Conservation (phyloP, 2,113 vertebrate genomes). For the Apeltes quadracus region DNA sequence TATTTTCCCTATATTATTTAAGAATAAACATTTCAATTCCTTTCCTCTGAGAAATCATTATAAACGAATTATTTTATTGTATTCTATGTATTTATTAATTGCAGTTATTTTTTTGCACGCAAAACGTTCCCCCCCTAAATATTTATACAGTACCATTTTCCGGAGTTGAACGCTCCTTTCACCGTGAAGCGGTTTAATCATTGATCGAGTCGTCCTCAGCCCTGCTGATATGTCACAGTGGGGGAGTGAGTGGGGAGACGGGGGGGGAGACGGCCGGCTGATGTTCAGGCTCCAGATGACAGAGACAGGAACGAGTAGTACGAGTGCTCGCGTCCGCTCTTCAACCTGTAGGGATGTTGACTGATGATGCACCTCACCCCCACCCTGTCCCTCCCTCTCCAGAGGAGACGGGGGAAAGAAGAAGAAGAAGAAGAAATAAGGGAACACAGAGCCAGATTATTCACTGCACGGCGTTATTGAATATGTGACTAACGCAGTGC, state of each 20-base stretch:
- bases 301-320: slow-evolving; percentile 54
- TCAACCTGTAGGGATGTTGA: slow-evolving; percentile 71
- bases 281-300: slow-evolving; percentile 48
- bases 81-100: no score
- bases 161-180: slow-evolving; percentile 10
- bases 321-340: slow-evolving; percentile 61
- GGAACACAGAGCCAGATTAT: slow-evolving; percentile 77
- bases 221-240: slow-evolving; percentile 37
- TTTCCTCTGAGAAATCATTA: slow-evolving; percentile 39
- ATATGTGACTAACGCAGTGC: slow-evolving; percentile 81
- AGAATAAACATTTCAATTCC: slow-evolving; percentile 10
- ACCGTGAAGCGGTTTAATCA: slow-evolving; percentile 56
- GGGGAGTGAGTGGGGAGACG: not conserved
- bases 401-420: slow-evolving; percentile 43
- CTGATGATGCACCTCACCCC: slow-evolving; percentile 67
- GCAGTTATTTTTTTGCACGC: no score
- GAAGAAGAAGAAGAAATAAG: slow-evolving; percentile 23
- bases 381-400: not conserved
- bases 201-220: slow-evolving; percentile 23
- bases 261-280: not conserved
- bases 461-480: slow-evolving; percentile 77
- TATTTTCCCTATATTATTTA: slow-evolving; percentile 35
- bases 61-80: no score
- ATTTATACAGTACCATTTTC: slow-evolving; percentile 5
- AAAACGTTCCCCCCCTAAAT: not conserved